These are phyloP conservation scores for Drosophila diplacantha DNA, from an alignment of 2,888 invertebrate genomes.

Conservation along the genomic window DNA sequence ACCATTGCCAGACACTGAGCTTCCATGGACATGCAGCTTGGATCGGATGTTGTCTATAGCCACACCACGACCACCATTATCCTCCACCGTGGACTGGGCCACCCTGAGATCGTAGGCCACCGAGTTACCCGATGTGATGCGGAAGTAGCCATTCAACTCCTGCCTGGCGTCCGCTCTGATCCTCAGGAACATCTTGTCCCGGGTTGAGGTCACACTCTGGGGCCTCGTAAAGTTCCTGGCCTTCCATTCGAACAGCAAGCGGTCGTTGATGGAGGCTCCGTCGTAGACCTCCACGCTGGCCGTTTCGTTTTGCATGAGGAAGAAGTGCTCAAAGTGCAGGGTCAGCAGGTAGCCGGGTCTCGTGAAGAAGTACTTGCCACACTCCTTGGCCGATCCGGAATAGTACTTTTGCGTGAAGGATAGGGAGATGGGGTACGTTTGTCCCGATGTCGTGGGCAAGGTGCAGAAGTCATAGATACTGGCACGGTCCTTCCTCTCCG, in stretches of 20 bases:
- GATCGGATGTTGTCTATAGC: constrained; percentile 94
- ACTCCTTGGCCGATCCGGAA: constrained; percentile 84
- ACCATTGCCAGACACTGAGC: constrained; percentile 90
- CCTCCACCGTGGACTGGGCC: constrained; percentile 88
- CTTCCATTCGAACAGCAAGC: constrained; percentile 83
- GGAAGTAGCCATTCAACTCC: constrained; percentile 86
- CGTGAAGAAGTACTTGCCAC: constrained; percentile 89
- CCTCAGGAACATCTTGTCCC: constrained; percentile 87
- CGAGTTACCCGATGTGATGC: constrained; percentile 86
- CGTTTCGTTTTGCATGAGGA: constrained; percentile 86
- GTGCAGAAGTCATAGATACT: constrained; percentile 91
- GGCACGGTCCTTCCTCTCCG: constrained; percentile 85
- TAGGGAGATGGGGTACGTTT: constrained; percentile 91
- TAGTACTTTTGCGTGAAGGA: constrained; percentile 89
- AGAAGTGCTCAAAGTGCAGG: constrained; percentile 89
- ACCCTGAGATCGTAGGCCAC: constrained; percentile 92
- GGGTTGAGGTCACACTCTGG: constrained; percentile 90
- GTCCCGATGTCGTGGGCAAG: constrained; percentile 88
- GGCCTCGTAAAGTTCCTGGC: constrained; percentile 92
- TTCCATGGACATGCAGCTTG: constrained; percentile 89
- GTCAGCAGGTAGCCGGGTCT: constrained; percentile 89
- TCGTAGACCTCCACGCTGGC: constrained; percentile 88
- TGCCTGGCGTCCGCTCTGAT: constrained; percentile 86
- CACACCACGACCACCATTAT: constrained; percentile 97
- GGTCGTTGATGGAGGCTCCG: constrained; percentile 85